Base-by-base conservation (phyloP, 2,888 invertebrate genomes). In the Ecdyonurus torrentis region DNA sequence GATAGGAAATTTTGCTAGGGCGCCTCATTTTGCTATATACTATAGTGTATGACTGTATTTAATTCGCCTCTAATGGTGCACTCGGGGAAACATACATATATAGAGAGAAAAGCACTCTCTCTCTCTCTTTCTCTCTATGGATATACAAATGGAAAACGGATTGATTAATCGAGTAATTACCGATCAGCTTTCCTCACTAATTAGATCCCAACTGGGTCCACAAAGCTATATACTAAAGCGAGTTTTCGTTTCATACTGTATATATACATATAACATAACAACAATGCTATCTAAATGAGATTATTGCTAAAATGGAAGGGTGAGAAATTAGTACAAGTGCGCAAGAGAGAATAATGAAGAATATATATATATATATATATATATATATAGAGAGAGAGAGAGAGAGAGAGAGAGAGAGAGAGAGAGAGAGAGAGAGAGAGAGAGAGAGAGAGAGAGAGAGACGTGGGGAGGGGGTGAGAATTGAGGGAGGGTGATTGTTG, bases 131-230 rank as follows among this genome's bases (percentile, higher is more conserved):
- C 19, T 15, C 19, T 1, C 59, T 2, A 23, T 19, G 23, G 23
- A 18, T 37, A 3, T 53, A 50, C 63, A 59, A 63, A 63, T 63
- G 63, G 63, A 63, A 24, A 37, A 37, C 61, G 61, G 60, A 63
- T 65, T 78, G 77, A 79, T 78, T 78, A 78, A 79, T 79, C 76
- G 77, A 74, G 77, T 77, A 78, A 78, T 79, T 78, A 79, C 77
- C 74, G 77, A 77, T 77, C 76, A 75, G 74, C 68, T 69, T 66
- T 68, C 68, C 67, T 66, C 67, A 69, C 70, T 70, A 71, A 70
- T 71, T 70, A 70, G 67, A 68, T 67, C 69, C 65, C 66, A n/a
- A 37, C 37, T 37, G 37, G 37, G 37, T 37, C 15, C 37, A n/a
- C n/a, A n/a, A n/a, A n/a, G n/a, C n/a, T n/a, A n/a, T n/a, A n/a